Conservation (phyloP, 2,888 invertebrate species). For the Celastrina argiolus region DNA sequence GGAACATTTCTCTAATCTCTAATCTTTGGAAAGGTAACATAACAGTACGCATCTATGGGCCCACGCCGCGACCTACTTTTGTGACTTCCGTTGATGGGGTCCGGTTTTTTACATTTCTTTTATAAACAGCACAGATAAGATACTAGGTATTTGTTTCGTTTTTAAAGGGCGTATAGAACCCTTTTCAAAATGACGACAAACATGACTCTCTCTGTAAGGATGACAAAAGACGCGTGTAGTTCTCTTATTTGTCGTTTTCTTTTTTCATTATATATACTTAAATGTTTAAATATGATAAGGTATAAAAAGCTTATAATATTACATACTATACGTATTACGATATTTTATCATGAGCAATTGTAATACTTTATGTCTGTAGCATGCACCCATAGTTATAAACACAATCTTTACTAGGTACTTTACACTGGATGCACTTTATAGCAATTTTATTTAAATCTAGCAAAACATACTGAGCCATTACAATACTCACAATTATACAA, state of each 20-base stretch:
- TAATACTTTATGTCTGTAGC: background rate
- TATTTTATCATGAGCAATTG: background rate
- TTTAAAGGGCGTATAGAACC: background rate
- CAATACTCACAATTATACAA: slow-evolving; percentile 62
- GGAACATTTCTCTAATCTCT: slow-evolving; percentile 15
- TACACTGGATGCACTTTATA: slow-evolving; percentile 3
- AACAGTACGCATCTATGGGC: slow-evolving; percentile 28
- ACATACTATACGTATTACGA: background rate
- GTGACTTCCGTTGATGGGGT: slow-evolving; percentile 49
- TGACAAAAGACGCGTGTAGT: too few species aligned
- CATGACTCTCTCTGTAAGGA: background rate
- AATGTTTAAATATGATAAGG: too few species aligned
- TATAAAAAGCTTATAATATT: too few species aligned
- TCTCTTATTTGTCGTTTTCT: background rate
- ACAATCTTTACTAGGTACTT: background rate
- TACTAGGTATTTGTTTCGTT: slow-evolving; percentile 12
- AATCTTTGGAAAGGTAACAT: slow-evolving; percentile 51
- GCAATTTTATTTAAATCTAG: slow-evolving; percentile 19
- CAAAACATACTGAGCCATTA: slow-evolving; percentile 28
- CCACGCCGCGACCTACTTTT: slow-evolving; percentile 57
- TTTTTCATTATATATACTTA: background rate
- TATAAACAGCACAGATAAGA: slow-evolving; percentile 21
- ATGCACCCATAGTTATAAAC: background rate
- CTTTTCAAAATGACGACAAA: background rate
- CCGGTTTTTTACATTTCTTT: slow-evolving; percentile 40